Percentiles rank a stretch among this genome's conserved stretches.
Evolutionary conservation across 35 echinoderm and acorn worm genomes (phyloP).

Genomic region (Anneissia japonica): DNA sequence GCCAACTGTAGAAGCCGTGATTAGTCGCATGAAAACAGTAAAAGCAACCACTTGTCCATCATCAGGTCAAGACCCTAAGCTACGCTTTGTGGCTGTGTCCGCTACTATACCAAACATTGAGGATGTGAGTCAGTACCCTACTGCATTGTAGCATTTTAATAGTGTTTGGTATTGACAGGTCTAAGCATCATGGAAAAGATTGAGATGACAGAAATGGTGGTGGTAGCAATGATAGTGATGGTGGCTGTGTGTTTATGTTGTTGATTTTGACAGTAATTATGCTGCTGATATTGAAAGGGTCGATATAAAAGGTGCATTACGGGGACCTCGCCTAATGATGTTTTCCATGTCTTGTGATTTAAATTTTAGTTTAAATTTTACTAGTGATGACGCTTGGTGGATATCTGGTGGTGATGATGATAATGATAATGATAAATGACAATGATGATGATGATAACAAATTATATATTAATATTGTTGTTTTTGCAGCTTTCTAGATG

Average conservation of each 20-base stretch:
- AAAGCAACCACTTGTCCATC: conserved; percentile 15
- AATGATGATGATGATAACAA: background rate
- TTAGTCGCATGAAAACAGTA: conserved; percentile 78
- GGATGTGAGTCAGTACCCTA: conserved; percentile 87
- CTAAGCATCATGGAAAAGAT: no score
- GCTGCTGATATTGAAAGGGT: no score
- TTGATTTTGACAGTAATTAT: no score
- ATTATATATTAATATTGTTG: background rate
- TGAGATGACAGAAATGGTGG: no score
- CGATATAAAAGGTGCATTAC: background rate
- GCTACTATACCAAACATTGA: conserved; percentile 74
- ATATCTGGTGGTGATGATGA: background rate
- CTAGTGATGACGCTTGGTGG: no score
- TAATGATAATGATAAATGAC: background rate
- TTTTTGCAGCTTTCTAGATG: conserved; percentile 57
- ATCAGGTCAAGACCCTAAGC: background rate
- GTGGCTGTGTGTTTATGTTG: no score
- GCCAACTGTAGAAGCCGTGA: conserved; percentile 66
- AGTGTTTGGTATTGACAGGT: no score
- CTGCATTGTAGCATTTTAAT: no score
- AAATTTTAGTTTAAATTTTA: no score
- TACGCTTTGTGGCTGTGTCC: conserved; percentile 65
- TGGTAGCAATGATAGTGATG: no score
- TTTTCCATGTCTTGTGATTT: no score
- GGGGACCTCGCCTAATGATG: background rate